Conservation (phyloP, 2,888 invertebrate genomes). For the Coecobrya sp. region DNA sequence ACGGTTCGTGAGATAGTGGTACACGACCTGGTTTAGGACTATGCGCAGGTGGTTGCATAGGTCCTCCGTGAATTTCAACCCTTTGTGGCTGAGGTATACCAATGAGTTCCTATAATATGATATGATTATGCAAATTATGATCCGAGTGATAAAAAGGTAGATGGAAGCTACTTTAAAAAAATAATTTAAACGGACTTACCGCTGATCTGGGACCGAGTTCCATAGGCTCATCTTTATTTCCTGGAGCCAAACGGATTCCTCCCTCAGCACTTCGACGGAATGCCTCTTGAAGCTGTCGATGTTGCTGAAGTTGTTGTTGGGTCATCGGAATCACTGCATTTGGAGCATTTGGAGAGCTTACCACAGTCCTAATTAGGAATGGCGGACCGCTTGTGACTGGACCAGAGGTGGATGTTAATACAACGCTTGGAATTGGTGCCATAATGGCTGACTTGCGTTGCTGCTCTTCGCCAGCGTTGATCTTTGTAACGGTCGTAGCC, state of each 20-base stretch:
- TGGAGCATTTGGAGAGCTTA: constrained; percentile 87
- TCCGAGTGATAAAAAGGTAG: no score
- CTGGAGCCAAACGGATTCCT: constrained; percentile 71
- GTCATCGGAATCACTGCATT: constrained; percentile 85
- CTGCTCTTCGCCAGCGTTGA: constrained; percentile 84
- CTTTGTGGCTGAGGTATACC: constrained; percentile 81
- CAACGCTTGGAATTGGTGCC: constrained; percentile 85
- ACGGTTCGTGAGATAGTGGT: constrained; percentile 83
- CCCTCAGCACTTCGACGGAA: constrained; percentile 83
- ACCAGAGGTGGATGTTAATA: constrained; percentile 87
- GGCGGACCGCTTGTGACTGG: constrained; percentile 77
- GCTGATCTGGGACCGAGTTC: constrained; percentile 66
- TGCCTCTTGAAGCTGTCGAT: constrained; percentile 82
- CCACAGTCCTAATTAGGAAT: constrained; percentile 86
- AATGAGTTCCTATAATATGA: constrained; percentile 77
- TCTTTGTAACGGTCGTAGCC: constrained; percentile 86
- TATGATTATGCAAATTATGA: background rate
- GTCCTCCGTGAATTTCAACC: constrained; percentile 84
- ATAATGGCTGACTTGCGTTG: constrained; percentile 80
- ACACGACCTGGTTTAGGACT: constrained; percentile 86
- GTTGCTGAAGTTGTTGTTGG: constrained; percentile 85
- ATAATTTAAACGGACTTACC: no score
- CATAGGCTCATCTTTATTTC: constrained; percentile 77
- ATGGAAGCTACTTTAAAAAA: no score
- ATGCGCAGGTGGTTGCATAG: constrained; percentile 83